These are phyloP conservation scores for Harpalus rubripes DNA, from an alignment of 2,888 invertebrate species.

Conservation along the genomic window DNA sequence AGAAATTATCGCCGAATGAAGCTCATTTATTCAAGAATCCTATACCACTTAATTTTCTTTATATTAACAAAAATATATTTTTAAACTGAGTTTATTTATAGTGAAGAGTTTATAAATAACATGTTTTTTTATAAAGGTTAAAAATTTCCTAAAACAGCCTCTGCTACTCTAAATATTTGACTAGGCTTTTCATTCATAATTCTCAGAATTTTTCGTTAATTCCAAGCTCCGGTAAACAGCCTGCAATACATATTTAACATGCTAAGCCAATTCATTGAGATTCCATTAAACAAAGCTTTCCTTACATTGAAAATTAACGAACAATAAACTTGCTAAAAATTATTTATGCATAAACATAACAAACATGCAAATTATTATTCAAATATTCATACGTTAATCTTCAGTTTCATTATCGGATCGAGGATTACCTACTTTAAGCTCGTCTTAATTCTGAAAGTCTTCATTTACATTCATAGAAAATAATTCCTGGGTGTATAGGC, in stretches of 20 bases:
- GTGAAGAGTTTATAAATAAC: too few species aligned
- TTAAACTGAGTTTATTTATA: too few species aligned
- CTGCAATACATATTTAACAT: slow-evolving; percentile 26
- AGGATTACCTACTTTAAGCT: slow-evolving; percentile 21
- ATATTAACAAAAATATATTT: too few species aligned
- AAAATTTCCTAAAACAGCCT: not conserved
- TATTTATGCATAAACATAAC: slow-evolving; percentile 14
- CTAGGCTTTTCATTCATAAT: not conserved
- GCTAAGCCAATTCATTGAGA: slow-evolving; percentile 39
- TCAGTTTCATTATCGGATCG: slow-evolving; percentile 24
- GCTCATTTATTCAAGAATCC: too few species aligned
- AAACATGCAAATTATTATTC: slow-evolving; percentile 43
- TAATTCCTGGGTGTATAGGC: not conserved
- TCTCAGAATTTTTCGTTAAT: slow-evolving; percentile 29
- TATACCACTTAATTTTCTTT: too few species aligned
- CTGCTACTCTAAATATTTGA: not conserved
- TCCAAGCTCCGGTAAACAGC: slow-evolving; percentile 1
- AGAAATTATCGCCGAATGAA: too few species aligned
- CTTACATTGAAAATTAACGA: slow-evolving; percentile 38
- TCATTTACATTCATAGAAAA: slow-evolving; percentile 43
- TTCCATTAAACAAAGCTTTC: slow-evolving; percentile 37
- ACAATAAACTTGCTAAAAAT: slow-evolving; percentile 29
- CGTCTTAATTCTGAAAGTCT: slow-evolving; percentile 26
- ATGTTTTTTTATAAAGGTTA: too few species aligned
- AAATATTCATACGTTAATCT: slow-evolving; percentile 48